Evolutionary conservation across 2,888 invertebrate genomes (phyloP).

Genomic region (Sialis lutaria): DNA sequence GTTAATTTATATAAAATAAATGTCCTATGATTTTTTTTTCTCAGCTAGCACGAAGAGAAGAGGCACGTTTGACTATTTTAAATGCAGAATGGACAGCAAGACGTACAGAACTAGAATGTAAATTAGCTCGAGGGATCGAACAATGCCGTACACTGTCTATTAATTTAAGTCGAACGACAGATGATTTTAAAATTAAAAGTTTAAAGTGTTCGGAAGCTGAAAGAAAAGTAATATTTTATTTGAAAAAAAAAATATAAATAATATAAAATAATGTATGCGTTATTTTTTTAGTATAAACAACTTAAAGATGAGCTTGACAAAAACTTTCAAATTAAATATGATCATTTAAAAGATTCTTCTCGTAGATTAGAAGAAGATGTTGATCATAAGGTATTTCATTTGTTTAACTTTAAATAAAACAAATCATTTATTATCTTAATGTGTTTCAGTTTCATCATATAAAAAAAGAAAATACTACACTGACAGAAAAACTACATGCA

Average conservation of each 20-base stretch:
- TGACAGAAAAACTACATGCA: constrained; percentile 19
- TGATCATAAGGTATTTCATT: constrained; percentile 28
- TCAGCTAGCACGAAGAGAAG: constrained; percentile 4
- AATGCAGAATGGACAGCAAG: constrained; percentile 39
- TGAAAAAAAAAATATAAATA: neutral
- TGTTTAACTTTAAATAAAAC: neutral
- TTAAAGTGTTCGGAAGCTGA: constrained; percentile 28
- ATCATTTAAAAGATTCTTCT: constrained; percentile 37
- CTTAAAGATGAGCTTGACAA: constrained; percentile 39
- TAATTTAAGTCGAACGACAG: constrained; percentile 39
- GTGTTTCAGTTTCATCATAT: constrained; percentile 10
- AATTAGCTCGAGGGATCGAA: constrained; percentile 36
- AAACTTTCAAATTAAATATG: constrained; percentile 37
- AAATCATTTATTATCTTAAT: neutral
- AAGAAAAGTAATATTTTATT: constrained; percentile 1
- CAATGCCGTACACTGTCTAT: constrained; percentile 41
- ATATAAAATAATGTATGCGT: neutral
- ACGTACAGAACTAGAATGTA: constrained; percentile 33
- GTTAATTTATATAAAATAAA: neutral
- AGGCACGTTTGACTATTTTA: constrained; percentile 23
- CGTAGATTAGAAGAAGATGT: constrained; percentile 39
- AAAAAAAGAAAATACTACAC: constrained; percentile 13
- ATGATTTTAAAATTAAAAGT: constrained; percentile 32
- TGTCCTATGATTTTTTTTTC: neutral
- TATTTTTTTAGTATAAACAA: constrained; percentile 23